A percentile compares a stretch with the other conserved stretches of the same genome.
phyloP scores from a whole-genome alignment of 2,113 vertebrate species.

The Hemichromis elongatus region DNA sequence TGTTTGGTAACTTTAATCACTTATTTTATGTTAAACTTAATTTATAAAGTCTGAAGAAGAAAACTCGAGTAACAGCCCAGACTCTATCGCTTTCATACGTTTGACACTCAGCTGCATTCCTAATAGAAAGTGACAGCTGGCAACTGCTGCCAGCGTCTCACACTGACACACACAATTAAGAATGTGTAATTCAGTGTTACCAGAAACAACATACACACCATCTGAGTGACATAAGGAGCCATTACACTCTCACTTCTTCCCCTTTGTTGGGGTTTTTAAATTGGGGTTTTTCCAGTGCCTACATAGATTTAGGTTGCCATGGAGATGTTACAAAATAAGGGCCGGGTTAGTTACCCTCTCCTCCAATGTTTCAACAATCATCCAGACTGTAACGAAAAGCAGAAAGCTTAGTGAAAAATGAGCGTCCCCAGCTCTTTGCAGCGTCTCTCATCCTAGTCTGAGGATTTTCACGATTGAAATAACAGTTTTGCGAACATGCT shows the following conservation, averaged over 20 bases:
- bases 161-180: background rate
- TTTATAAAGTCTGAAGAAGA: background rate
- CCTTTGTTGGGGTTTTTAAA: constrained; percentile 11
- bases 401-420: constrained; percentile 7
- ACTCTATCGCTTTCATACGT: background rate
- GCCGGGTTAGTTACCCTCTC: constrained; percentile 42
- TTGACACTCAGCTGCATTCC: background rate
- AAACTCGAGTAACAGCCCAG: background rate
- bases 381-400: constrained; percentile 53
- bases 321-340: constrained; percentile 62
- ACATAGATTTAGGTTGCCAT: constrained; percentile 63
- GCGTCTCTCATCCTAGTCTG: background rate
- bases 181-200: background rate
- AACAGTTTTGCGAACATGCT: background rate
- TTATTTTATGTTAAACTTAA: background rate
- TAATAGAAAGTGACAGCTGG: background rate
- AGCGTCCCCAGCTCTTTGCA: constrained; percentile 18
- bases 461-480: background rate
- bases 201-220: background rate
- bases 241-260: background rate
- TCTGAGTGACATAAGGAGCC: background rate
- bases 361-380: constrained; percentile 55
- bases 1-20: background rate
- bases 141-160: background rate
- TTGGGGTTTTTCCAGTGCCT: constrained; percentile 62